Conservation (phyloP, 2,888 invertebrate species). For the Asteroscopus sphinx region DNA sequence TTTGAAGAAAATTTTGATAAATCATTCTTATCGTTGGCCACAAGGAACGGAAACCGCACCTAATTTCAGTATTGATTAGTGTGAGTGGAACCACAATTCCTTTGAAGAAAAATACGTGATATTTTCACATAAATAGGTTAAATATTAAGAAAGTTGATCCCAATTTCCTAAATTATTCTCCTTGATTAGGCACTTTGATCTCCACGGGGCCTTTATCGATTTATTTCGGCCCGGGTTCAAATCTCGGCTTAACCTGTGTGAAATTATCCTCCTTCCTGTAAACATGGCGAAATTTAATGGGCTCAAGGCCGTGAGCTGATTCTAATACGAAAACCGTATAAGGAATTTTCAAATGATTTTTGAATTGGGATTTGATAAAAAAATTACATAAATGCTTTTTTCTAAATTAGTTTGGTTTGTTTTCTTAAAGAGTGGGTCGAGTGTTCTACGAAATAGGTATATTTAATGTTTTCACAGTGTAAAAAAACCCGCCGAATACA, state of each 20-base stretch:
- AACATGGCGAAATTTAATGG: neutral
- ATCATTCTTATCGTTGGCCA: neutral
- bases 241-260: neutral
- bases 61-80: constrained; percentile 10
- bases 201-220: neutral
- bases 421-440: too few species aligned
- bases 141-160: neutral
- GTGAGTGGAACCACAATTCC: neutral
- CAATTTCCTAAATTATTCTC: neutral
- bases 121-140: neutral
- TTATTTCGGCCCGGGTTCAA: neutral
- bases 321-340: neutral
- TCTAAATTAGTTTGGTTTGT: too few species aligned
- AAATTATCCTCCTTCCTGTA: neutral
- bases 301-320: neutral
- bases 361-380: neutral
- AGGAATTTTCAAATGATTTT: neutral
- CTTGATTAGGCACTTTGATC: neutral
- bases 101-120: neutral
- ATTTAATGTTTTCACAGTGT: too few species aligned
- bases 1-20: neutral
- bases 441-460: too few species aligned
- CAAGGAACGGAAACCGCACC: constrained; percentile 4
- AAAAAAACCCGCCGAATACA: too few species aligned
- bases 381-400: too few species aligned